Evolutionary conservation across 2,113 vertebrate genomes (phyloP), one percentile per base, ranked within the genome.

Genomic region (Paralichthys olivaceus): DNA sequence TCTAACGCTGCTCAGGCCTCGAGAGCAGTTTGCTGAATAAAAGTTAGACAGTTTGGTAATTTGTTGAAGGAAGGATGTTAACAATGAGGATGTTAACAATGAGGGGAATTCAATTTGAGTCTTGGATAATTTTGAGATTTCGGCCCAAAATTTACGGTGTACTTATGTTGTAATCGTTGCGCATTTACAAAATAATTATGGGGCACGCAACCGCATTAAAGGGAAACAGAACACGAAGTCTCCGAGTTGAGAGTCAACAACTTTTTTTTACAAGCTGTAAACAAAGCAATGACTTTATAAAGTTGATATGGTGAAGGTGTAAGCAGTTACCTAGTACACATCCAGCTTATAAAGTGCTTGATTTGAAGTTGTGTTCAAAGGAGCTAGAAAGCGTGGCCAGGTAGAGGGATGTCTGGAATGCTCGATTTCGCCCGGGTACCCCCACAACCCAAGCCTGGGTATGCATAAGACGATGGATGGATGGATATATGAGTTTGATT

Each of bases 51-150:
- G 11, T 62, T 69, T 25, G 34, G 37, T 79, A 61, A 76, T 87
- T 79, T 69, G 59, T 25, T 65, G 67, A 84, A 82, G 74, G 69
- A 53, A 45, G 34, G 49, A 74, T 67, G 45, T 60, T 66, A 78
- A 79, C 59, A 40, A 17, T 49, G 15, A 7, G 8, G 26, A 74
- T 67, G 45, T 60, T 66, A 78, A 79, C 59, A 40, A 17, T 49
- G 15, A 7, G 8, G 26, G 28, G 51, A 55, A 55, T 81, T 51
- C 47, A 37, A 79, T 25, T 23, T 14, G 17, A 56, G 19, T 67
- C 69, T 40, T 56, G 45, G 28, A 55, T 71, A 81, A 77, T 59
- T 57, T 0, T 55, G 53, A 43, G 51, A 71, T 57, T 72, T 5
- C 23, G 22, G 60, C 53, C 68, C 40, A 32, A 34, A 71, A 72